Evolutionary conservation across 2,797 vertebrate genomes (phyloP), one percentile per base, ranked within the genome.

Genomic region (Notamacropus eugenii): DNA sequence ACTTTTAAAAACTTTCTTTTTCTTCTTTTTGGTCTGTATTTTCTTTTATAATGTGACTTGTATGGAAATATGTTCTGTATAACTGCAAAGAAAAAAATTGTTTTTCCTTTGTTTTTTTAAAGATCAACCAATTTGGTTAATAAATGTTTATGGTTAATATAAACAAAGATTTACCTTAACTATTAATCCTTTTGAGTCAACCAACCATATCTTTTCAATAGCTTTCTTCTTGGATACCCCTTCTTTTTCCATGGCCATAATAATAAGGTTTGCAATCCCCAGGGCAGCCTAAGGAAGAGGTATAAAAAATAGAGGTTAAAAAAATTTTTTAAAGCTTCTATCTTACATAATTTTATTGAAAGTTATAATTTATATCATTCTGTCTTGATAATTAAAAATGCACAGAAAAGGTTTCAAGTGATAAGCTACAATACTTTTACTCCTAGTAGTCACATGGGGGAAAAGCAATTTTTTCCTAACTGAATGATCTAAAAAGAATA

Each of bases 161-260:
- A 2, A 74, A 55, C 0, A 93, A 28, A 92, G 6, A 93, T 95
- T 98, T 98, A 99, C 99, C 99, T 99, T 99, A 92, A 99, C 99
- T 59, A 99, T 99, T 95, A 99, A 99, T 97, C 99, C 99, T 98
- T 99, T 99, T 0, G 99, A 99, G 98, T 99, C 99, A 93, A 99
- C 99, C 99, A 99, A 99, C 99, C 99, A 99, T 98, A 99, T 99
- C 98, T 99, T 99, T 98, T 98, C 99, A 95, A 99, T 82, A 94
- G 99, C 99, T 95, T 98, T 97, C 12, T 99, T 99, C 95, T 97
- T 99, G 3, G 99, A 19, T 54, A 99, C 98, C 4, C 99, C 99
- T 98, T 99, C 99, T 97, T 99, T 99, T 98, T 99, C 98, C 99
- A 99, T 99, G 92, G 99, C 99, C 99, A 99, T 99, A 97, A 99